Percentiles rank a stretch among this genome's conserved stretches.
These are phyloP conservation scores for Zenarchopterus dispar DNA, from an alignment of 2,797 vertebrate genomes.

Conservation along the genomic window DNA sequence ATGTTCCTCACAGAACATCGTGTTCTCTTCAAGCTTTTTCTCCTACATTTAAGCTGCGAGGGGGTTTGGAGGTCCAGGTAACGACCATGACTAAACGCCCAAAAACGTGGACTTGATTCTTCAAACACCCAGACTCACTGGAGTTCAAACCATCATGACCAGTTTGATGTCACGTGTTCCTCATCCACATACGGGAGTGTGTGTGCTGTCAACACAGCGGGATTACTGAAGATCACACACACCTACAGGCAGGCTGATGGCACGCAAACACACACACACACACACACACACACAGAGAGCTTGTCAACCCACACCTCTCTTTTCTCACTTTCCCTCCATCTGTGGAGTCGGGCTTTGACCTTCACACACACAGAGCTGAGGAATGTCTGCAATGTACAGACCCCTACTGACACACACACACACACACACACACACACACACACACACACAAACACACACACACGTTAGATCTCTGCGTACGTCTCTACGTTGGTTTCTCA, in stretches of 20 bases:
- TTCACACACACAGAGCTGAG: slow-evolving; percentile 30
- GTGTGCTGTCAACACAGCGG: background rate
- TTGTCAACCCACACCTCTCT: background rate
- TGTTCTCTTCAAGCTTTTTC: no score
- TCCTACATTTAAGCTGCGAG: no score
- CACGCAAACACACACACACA: no score
- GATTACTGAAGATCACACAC: background rate
- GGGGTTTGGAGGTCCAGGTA: no score
- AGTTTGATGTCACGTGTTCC: no score
- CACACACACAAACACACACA: background rate
- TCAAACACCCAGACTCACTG: no score
- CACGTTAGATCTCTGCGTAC: background rate
- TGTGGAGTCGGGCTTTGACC: slow-evolving; percentile 34
- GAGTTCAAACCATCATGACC: no score
- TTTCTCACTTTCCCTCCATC: slow-evolving; percentile 2
- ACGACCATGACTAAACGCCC: no score
- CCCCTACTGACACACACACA: slow-evolving; percentile 14
- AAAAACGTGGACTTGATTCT: no score
- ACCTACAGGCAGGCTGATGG: background rate
- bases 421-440: background rate
- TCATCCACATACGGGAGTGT: background rate
- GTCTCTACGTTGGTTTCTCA: slow-evolving; percentile 15
- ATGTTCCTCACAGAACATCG: no score
- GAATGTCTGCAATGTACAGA: slow-evolving; percentile 50
- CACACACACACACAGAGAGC: no score